A percentile compares a stretch with the other conserved stretches of the same genome.
These are phyloP conservation scores for Stichodactyla helianthus DNA, from an alignment of 64 coral and sea anemone genomes.

Conservation along the genomic window DNA sequence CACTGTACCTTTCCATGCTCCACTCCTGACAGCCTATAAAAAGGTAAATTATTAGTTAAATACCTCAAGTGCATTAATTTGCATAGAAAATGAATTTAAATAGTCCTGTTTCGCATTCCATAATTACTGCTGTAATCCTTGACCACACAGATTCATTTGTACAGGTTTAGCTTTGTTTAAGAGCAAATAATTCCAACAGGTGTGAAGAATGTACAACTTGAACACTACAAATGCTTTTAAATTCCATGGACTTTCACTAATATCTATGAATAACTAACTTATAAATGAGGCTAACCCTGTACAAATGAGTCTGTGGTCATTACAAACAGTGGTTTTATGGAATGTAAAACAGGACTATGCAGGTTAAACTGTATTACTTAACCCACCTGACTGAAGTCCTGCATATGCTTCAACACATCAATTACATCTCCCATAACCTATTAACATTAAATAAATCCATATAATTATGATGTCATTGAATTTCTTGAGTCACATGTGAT, in stretches of 20 bases:
- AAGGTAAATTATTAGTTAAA: neutral
- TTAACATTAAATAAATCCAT: neutral
- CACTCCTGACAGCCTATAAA: constrained; percentile 66
- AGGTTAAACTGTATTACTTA: neutral
- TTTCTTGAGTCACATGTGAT: neutral
- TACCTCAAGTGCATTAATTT: neutral
- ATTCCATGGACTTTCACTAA: too few species aligned
- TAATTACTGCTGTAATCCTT: neutral
- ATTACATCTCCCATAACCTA: constrained; percentile 95
- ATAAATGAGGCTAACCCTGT: too few species aligned
- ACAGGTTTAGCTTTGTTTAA: neutral
- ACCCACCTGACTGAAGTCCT: constrained; percentile 57
- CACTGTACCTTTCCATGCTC: constrained; percentile 68
- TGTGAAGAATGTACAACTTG: neutral
- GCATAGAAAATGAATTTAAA: neutral
- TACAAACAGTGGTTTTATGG: too few species aligned
- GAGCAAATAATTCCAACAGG: neutral
- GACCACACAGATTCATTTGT: too few species aligned
- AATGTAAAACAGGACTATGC: too few species aligned
- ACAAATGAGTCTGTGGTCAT: too few species aligned
- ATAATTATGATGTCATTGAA: neutral
- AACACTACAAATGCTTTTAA: neutral
- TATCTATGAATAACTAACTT: too few species aligned
- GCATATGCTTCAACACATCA: constrained; percentile 80
- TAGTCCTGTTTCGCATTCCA: too few species aligned